phyloP scores from a whole-genome alignment of 2,113 vertebrate genomes.

The Motacilla tschutschensis region DNA sequence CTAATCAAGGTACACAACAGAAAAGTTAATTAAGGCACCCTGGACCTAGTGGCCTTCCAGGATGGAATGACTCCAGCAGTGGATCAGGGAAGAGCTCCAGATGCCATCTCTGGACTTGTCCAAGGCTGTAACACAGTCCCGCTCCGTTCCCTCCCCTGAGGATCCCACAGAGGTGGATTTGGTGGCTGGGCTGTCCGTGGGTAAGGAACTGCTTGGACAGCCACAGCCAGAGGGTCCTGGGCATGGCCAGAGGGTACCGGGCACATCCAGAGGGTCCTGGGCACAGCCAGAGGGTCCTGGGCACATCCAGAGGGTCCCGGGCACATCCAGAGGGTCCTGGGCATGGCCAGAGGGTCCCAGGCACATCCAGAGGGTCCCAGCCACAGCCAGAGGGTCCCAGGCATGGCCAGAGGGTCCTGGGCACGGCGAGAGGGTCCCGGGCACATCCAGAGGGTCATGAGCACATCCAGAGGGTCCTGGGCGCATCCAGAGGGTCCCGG shows the following conservation, averaged over 20 bases:
- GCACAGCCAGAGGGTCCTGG: accelerated
- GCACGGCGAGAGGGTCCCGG: accelerated
- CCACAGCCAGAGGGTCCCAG: too few species aligned
- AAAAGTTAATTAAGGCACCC: conserved; percentile 30
- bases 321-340: accelerated
- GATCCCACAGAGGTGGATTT: accelerated
- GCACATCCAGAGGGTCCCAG: accelerated
- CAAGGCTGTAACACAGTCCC: background rate
- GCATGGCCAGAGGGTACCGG: background rate
- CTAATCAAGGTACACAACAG: conserved; percentile 27
- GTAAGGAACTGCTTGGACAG: background rate
- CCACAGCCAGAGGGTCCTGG: accelerated
- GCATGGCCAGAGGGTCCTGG: accelerated
- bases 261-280: too few species aligned
- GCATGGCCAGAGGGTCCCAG: accelerated
- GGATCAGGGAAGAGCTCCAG: background rate
- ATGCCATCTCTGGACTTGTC: background rate
- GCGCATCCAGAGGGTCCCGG: accelerated
- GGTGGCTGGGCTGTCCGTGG: accelerated
- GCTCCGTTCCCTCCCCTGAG: accelerated
- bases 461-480: accelerated
- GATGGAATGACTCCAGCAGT: background rate
- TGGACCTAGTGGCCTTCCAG: background rate
- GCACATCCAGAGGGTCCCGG: accelerated
- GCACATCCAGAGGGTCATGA: accelerated